These are phyloP conservation scores for Cheiracanthium punctorium DNA, from an alignment of 2,888 invertebrate species.

Conservation along the genomic window DNA sequence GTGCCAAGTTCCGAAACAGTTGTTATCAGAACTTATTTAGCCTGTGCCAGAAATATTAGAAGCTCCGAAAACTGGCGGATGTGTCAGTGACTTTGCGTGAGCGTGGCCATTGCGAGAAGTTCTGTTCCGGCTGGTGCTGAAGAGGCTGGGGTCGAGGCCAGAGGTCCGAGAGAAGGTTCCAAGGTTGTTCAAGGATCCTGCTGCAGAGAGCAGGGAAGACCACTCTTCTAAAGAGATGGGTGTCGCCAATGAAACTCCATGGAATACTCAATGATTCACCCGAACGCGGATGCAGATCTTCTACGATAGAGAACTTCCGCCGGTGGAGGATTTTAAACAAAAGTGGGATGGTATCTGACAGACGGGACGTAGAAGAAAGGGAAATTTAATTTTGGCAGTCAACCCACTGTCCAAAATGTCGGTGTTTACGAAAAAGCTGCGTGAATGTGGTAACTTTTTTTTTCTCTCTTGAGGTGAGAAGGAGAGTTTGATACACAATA, in stretches of 20 bases:
- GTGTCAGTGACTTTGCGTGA: not conserved
- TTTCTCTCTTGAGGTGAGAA: too few species aligned
- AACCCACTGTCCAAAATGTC: too few species aligned
- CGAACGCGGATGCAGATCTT: not conserved
- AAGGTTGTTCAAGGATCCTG: slow-evolving; percentile 10
- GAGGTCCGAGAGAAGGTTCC: not conserved
- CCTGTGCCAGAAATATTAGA: too few species aligned
- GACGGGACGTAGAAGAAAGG: too few species aligned
- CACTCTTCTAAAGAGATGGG: not conserved
- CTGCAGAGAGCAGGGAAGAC: slow-evolving; percentile 1
- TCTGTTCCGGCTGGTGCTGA: not conserved
- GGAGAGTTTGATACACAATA: too few species aligned
- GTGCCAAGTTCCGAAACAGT: too few species aligned
- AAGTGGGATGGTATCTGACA: not conserved
- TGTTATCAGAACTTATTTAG: too few species aligned
- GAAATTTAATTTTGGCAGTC: too few species aligned
- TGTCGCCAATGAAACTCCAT: not conserved
- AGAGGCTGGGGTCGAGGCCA: not conserved
- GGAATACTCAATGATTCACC: slow-evolving; percentile 7
- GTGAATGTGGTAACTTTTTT: too few species aligned
- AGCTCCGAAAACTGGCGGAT: too few species aligned
- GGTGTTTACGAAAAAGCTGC: too few species aligned
- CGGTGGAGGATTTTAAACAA: not conserved
- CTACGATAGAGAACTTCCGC: not conserved
- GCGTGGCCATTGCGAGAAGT: not conserved